Conservation (phyloP, 2,797 vertebrate species). For the Schizothorax lantsangensis region DNA sequence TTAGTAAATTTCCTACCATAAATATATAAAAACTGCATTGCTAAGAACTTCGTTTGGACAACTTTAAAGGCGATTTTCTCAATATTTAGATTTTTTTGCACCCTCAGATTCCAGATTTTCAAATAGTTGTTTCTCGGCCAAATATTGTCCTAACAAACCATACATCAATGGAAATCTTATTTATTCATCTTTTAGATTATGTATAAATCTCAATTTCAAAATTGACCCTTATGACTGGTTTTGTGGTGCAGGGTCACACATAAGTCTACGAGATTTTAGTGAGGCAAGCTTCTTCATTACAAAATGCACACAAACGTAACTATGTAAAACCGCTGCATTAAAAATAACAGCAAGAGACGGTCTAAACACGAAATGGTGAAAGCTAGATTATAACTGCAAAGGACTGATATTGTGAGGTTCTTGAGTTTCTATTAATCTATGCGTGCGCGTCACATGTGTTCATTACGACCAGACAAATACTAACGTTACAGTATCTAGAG, state of each 20-base stretch:
- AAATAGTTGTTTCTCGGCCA: background rate
- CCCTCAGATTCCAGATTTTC: background rate
- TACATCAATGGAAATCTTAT: background rate
- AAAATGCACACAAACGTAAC: background rate
- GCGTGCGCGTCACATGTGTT: background rate
- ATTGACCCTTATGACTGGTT: too few relatives aligned
- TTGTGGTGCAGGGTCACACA: too few relatives aligned
- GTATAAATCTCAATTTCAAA: too few relatives aligned
- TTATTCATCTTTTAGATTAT: too few relatives aligned
- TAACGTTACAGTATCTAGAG: background rate
- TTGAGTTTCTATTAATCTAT: background rate
- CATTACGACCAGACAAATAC: background rate
- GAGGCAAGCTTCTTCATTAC: background rate
- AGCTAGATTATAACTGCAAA: background rate
- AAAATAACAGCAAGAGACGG: background rate
- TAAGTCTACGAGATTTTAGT: background rate
- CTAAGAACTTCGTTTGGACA: too few relatives aligned
- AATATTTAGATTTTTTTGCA: too few relatives aligned
- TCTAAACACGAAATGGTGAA: background rate
- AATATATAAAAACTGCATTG: background rate
- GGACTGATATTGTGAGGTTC: too few relatives aligned
- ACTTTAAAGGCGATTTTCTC: too few relatives aligned
- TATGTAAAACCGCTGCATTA: background rate
- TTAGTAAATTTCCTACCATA: background rate
- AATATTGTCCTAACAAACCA: background rate